phyloP scores from a whole-genome alignment of 2,797 vertebrate genomes.

The Acrossocheilus fasciatus region DNA sequence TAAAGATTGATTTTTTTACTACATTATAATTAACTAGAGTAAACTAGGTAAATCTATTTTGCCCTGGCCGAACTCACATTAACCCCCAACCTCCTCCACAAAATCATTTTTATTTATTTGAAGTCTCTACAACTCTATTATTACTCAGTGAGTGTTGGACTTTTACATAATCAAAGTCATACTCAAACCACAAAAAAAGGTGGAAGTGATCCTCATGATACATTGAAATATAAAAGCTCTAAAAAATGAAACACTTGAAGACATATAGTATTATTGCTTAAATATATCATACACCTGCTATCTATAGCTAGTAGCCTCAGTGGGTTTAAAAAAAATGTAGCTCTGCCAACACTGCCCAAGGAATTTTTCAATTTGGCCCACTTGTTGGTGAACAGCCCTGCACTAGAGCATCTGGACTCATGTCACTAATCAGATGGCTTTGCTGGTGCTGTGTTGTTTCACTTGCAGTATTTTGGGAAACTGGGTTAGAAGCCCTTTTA shows the following conservation, averaged over 20 bases:
- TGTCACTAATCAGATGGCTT: conserved; percentile 43
- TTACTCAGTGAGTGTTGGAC: too few relatives aligned
- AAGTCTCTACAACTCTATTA: too few relatives aligned
- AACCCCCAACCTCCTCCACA: too few relatives aligned
- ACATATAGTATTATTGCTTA: background rate
- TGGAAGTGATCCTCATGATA: background rate
- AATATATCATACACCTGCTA: background rate
- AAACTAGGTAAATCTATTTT: too few relatives aligned
- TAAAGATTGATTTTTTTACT: too few relatives aligned
- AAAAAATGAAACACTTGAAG: background rate
- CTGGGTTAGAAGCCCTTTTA: conserved; percentile 41
- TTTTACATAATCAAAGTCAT: background rate
- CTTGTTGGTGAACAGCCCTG: background rate
- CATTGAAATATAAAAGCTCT: background rate
- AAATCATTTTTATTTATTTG: too few relatives aligned
- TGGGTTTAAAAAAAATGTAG: too few relatives aligned
- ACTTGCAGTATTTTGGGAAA: conserved; percentile 49
- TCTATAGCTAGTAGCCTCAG: background rate
- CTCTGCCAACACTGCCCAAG: background rate
- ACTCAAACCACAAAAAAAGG: background rate
- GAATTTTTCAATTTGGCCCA: background rate
- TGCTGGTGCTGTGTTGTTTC: conserved; percentile 26
- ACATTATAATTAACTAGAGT: too few relatives aligned
- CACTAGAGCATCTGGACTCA: conserved; percentile 32
- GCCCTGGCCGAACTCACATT: too few relatives aligned